Base-by-base conservation (phyloP, 1,140 invertebrate species). In the Condylostylus longicornis region DNA sequence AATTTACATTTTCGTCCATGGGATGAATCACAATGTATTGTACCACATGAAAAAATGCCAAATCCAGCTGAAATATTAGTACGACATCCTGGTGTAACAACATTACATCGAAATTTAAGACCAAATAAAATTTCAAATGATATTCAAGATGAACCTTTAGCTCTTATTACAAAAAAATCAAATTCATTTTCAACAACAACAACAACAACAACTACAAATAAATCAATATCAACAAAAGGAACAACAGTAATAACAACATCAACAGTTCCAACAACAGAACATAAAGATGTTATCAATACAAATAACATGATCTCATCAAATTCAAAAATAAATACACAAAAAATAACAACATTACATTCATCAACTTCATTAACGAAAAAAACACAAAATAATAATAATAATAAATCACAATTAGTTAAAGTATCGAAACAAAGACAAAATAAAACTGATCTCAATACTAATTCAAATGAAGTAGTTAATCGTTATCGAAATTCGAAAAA, bases 1-100 rank as follows among this genome's bases (percentile, higher is more conserved):
- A n/a, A n/a, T n/a, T n/a, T n/a, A n/a, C 45, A 50, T 10, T 75
- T 77, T 42, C 49, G 69, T 40, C 69, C 69, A 4, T 72, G 70
- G 70, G 46, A 34, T 34, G n/a, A n/a, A n/a, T n/a, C n/a, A n/a
- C n/a, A n/a, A n/a, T n/a, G n/a, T n/a, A n/a, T 20, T 53, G 45
- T 45, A 51, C 28, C 48, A 23, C 43, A 61, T 12, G 51, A 57
- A 33, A 34, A 34, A 12, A 46, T 50, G 42, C 46, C 50, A 18
- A 55, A 60, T 50, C 57, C 58, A 17, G 58, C 58, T 4, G 54
- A 61, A 18, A 42, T 61, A n/a, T 54, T 50, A 29, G 35, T 51
- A 8, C 46, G 57, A 17, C 67, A 69, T 50, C 64, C 64, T 0
- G 57, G 59, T n/a, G 51, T 63, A 0, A 54, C 56, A 4, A 62